phyloP scores from a whole-genome alignment of 2,888 invertebrate genomes.

The Agrochola lota region DNA sequence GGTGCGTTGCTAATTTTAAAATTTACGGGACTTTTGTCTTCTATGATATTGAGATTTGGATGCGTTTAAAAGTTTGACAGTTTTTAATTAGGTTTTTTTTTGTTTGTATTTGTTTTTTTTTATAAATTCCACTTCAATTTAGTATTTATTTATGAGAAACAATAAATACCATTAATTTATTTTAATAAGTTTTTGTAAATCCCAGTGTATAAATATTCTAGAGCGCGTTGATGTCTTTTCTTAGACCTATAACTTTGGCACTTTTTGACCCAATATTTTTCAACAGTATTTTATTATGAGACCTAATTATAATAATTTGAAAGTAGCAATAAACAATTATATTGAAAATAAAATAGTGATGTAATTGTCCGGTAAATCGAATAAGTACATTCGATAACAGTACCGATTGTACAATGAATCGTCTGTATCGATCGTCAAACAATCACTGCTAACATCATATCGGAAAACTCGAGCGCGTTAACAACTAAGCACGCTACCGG shows the following conservation, averaged over 20 bases:
- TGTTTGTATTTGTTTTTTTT: neutral
- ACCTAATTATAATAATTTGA: neutral
- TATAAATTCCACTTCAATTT: neutral
- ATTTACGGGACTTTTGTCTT: constrained; percentile 70
- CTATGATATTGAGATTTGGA: constrained; percentile 27
- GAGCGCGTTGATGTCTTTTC: constrained; percentile 72
- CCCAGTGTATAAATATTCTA: neutral
- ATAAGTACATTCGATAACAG: constrained; percentile 38
- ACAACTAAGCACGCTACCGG: constrained; percentile 80
- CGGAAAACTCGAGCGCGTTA: constrained; percentile 66
- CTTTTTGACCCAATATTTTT: neutral
- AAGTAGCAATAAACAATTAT: no score
- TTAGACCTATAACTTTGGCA: constrained; percentile 13
- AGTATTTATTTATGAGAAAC: neutral
- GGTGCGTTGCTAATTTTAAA: constrained; percentile 87
- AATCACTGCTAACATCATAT: constrained; percentile 64
- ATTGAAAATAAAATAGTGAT: neutral
- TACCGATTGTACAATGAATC: constrained; percentile 47
- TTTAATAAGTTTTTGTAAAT: neutral
- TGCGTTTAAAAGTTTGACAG: constrained; percentile 29
- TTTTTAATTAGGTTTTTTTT: constrained; percentile 36
- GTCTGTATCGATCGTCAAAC: constrained; percentile 54
- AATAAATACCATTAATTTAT: no score
- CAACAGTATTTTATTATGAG: neutral
- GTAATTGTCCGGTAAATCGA: constrained; percentile 8